These are phyloP conservation scores for Panulirus ornatus DNA, from an alignment of 1,140 invertebrate genomes.

Conservation along the genomic window DNA sequence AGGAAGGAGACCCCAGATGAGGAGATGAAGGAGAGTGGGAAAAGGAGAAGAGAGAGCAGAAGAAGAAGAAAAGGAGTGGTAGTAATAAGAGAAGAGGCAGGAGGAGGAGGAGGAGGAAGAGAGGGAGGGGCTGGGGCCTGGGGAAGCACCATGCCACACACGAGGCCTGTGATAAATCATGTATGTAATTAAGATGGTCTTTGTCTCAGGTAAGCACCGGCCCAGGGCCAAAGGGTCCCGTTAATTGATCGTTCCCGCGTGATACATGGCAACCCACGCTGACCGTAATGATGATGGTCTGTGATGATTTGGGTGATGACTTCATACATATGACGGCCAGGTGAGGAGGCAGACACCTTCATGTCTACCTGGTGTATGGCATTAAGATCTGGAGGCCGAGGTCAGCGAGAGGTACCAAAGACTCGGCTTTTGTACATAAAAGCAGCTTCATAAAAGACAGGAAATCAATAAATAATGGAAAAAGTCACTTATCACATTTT, in stretches of 20 bases:
- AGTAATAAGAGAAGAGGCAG: neutral
- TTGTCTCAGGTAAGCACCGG: slow-evolving; percentile 49
- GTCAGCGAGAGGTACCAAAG: neutral
- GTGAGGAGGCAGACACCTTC: neutral
- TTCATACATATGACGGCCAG: slow-evolving; percentile 37
- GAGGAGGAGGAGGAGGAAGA: neutral
- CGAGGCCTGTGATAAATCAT: slow-evolving; percentile 47
- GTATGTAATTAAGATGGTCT: slow-evolving; percentile 56
- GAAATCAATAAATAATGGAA: too few relatives aligned
- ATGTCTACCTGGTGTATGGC: neutral
- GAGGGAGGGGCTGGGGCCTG: neutral
- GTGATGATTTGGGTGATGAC: slow-evolving; percentile 46
- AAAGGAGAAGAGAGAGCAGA: neutral
- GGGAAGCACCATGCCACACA: slow-evolving; percentile 1
- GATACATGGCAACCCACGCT: slow-evolving; percentile 39
- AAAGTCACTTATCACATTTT: too few relatives aligned
- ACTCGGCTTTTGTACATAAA: neutral
- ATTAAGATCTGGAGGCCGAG: neutral
- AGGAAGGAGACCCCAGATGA: neutral
- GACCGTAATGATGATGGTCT: slow-evolving; percentile 41
- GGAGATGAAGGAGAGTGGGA: neutral
- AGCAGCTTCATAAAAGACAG: too few relatives aligned
- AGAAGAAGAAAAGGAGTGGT: neutral
- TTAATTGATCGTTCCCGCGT: slow-evolving; percentile 53
- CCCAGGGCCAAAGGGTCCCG: slow-evolving; percentile 32